Evolutionary conservation across 2,797 vertebrate genomes (phyloP).

Genomic region (Malacoraja senta): DNA sequence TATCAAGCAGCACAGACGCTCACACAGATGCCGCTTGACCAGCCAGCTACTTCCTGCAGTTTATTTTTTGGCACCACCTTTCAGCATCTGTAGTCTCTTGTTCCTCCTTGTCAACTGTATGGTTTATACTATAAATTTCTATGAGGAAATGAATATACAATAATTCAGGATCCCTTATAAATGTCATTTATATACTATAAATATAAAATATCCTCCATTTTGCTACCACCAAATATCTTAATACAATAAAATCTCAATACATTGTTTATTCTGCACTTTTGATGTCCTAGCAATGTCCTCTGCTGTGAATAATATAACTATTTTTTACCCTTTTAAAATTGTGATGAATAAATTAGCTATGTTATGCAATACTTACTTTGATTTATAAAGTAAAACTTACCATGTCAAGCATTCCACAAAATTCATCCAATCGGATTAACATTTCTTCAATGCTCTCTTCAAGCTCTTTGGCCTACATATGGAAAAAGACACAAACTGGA

Average conservation of each 20-base stretch:
- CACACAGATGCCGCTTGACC: too few relatives aligned
- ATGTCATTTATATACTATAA: neutral
- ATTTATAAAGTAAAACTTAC: constrained; percentile 40
- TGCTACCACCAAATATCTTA: neutral
- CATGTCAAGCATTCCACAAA: constrained; percentile 47
- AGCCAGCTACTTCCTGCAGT: too few relatives aligned
- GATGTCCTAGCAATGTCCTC: neutral
- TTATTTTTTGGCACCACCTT: too few relatives aligned
- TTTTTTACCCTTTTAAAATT: neutral
- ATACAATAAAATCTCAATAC: neutral
- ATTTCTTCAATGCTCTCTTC: constrained; percentile 47
- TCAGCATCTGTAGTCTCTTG: too few relatives aligned
- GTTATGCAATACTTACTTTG: neutral
- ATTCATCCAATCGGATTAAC: constrained; percentile 48
- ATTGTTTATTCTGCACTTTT: neutral
- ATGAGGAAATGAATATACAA: neutral
- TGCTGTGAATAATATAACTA: neutral
- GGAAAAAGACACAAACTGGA: constrained; percentile 7
- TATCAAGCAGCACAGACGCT: too few relatives aligned
- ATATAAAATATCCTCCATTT: neutral
- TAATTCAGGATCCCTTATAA: too few relatives aligned
- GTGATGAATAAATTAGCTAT: neutral
- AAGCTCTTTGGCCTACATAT: constrained; percentile 47
- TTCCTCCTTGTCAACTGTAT: neutral
- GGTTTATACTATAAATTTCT: neutral